Percentiles rank a stretch among this genome's conserved stretches.
Evolutionary conservation across 1,140 invertebrate genomes (phyloP).

Genomic region (Choristoneura fumiferana): DNA sequence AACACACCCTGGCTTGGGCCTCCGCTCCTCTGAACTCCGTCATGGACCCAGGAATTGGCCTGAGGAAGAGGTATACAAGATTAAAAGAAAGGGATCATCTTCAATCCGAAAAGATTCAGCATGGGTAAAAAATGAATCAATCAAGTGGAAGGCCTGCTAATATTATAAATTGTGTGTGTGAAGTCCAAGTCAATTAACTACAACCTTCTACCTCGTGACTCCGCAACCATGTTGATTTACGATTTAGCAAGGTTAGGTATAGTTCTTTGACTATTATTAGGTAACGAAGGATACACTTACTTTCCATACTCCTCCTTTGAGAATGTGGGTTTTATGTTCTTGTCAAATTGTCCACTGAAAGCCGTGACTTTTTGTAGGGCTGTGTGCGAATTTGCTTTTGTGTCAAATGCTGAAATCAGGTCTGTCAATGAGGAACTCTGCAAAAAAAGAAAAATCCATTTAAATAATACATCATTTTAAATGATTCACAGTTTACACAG

Average conservation of each 20-base stretch:
- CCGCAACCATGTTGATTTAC: too few species aligned
- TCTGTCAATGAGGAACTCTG: constrained; percentile 71
- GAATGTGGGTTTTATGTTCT: constrained; percentile 83
- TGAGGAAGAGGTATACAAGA: constrained; percentile 48
- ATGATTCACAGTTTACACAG: too few species aligned
- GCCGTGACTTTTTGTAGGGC: constrained; percentile 67
- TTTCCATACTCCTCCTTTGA: constrained; percentile 94
- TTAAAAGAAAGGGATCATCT: too few species aligned
- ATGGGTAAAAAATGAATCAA: too few species aligned
- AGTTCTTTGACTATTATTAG: too few species aligned
- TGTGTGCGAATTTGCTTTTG: constrained; percentile 60
- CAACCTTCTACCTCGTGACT: too few species aligned
- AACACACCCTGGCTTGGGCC: constrained; percentile 91
- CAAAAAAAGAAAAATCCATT: not conserved
- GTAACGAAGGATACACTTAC: constrained; percentile 69
- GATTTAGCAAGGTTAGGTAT: too few species aligned
- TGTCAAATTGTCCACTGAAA: constrained; percentile 66
- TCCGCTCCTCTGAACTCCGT: constrained; percentile 94
- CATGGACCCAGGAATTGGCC: constrained; percentile 92
- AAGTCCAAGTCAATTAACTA: too few species aligned
- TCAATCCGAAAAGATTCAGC: too few species aligned
- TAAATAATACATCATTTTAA: too few species aligned
- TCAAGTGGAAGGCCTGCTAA: too few species aligned
- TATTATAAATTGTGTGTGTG: too few species aligned
- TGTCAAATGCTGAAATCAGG: constrained; percentile 68